Conservation (phyloP, 2,888 invertebrate genomes). For the Himalopsyche tibetana region DNA sequence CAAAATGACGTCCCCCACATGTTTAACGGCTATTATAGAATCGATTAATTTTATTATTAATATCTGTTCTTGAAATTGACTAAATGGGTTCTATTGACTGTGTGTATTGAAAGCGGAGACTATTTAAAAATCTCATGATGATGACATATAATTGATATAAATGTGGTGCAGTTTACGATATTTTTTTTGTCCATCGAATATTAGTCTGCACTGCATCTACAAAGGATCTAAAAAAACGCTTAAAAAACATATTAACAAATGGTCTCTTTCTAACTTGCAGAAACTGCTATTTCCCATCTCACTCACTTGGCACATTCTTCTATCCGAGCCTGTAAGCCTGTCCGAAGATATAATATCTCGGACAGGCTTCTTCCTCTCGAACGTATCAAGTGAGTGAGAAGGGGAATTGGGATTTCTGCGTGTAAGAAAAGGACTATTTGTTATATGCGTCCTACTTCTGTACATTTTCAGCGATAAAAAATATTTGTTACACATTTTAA, state of each 20-base stretch:
- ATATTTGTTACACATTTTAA: background rate
- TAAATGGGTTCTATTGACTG: too few relatives aligned
- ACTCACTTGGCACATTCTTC: background rate
- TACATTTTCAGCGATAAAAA: background rate
- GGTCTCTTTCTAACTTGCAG: background rate
- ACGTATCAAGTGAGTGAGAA: too few relatives aligned
- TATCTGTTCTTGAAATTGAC: too few relatives aligned
- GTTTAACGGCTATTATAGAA: too few relatives aligned
- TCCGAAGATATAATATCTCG: too few relatives aligned
- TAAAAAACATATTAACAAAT: background rate
- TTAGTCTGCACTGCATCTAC: constrained; percentile 11
- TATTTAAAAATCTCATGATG: background rate
- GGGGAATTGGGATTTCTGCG: too few relatives aligned
- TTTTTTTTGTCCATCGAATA: background rate
- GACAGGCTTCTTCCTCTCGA: too few relatives aligned
- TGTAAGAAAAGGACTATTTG: background rate
- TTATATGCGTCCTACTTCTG: background rate
- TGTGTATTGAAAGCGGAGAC: too few relatives aligned
- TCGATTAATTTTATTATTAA: too few relatives aligned
- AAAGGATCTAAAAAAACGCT: background rate
- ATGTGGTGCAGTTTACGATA: background rate
- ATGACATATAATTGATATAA: background rate
- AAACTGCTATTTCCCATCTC: background rate
- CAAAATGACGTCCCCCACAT: too few relatives aligned
- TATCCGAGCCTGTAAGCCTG: too few relatives aligned